Evolutionary conservation across 2,888 invertebrate species (phyloP), one percentile per base, ranked within the genome.

Genomic region (Hetaerina titia): DNA sequence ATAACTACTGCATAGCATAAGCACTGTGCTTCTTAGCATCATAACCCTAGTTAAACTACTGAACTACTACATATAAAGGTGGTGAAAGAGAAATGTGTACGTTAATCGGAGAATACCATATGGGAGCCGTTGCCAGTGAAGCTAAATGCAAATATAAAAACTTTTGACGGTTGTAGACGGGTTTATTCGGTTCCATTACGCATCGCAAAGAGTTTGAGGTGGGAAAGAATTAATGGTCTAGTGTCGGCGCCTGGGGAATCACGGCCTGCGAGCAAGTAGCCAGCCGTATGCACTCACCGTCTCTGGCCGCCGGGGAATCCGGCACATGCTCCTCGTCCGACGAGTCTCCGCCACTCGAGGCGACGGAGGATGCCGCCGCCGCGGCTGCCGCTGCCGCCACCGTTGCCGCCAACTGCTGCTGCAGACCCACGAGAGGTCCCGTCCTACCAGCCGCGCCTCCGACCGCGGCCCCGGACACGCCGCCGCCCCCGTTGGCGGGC

Each of bases 281-380:
- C 81, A 13, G 22, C 22, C 69, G 69, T 58, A 25, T 17, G 19
- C 90, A 90, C 90, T 90, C 90, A 90, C 69, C 92, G 92, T 92
- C 92, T 69, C 69, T 92, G 69, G 92, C 64, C 9, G 92, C 69
- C 74, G 56, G 92, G 56, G 92, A 92, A n/a, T 92, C 92, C 63
- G 89, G 58, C 0, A 58, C 58, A 4, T 81, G 13, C 9, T 92
- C 92, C 56, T 90, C 90, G 64, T 90, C 90, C 45, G 92, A 92
- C 9, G 92, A 92, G 56, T 90, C 90, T 19, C 90, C 90, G 15
- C 64, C 90, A 45, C 63, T 45, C 19, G 63, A 22, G 45, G 88
- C 45, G 15, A 64, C 45, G n/a, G 63, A 63, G 63, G 90, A 60
- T 6, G 31, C 64, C 45, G 90, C 90, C 64, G 90, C 90, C 17